These are phyloP conservation scores for Drosophila miranda DNA, from an alignment of 1,140 invertebrate species.

Conservation along the genomic window DNA sequence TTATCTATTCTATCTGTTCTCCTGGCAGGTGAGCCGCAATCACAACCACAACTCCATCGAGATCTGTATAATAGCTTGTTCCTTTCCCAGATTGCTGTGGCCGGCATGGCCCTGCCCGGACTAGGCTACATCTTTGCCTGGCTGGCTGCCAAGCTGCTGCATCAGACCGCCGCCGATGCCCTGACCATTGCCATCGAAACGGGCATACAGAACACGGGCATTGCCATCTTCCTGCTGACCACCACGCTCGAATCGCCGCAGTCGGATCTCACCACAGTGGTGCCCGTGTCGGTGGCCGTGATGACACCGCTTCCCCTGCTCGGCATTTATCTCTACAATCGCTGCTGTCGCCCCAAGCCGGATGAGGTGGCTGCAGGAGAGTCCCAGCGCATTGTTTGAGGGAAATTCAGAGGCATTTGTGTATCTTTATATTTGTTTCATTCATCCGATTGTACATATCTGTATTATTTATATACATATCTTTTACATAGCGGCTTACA, in stretches of 20 bases:
- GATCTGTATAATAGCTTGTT: neutral
- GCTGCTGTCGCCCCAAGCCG: constrained; percentile 13
- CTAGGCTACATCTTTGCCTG: constrained; percentile 92
- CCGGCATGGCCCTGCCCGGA: constrained; percentile 93
- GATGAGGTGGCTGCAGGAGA: constrained; percentile 3
- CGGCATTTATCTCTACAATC: constrained; percentile 63
- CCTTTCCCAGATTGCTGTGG: constrained; percentile 88
- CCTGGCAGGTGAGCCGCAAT: constrained; percentile 88
- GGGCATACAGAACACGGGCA: constrained; percentile 97
- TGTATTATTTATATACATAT: constrained; percentile 19
- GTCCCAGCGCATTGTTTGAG: constrained; percentile 51
- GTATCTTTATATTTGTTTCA: neutral
- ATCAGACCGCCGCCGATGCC: constrained; percentile 86
- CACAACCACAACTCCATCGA: too few relatives aligned
- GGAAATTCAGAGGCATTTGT: neutral
- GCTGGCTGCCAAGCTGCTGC: constrained; percentile 84
- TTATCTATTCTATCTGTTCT: constrained; percentile 95
- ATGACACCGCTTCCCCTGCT: constrained; percentile 96
- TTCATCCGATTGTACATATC: constrained; percentile 17
- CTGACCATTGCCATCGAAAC: constrained; percentile 96
- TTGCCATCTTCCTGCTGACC: constrained; percentile 91
- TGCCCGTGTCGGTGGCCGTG: constrained; percentile 94
- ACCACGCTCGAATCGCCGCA: constrained; percentile 87
- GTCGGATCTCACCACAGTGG: constrained; percentile 92
- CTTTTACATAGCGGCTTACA: neutral